A percentile compares a stretch with the other conserved stretches of the same genome.
Evolutionary conservation across 2,113 vertebrate species (phyloP).

Genomic region (Nothobranchius kuhntae): DNA sequence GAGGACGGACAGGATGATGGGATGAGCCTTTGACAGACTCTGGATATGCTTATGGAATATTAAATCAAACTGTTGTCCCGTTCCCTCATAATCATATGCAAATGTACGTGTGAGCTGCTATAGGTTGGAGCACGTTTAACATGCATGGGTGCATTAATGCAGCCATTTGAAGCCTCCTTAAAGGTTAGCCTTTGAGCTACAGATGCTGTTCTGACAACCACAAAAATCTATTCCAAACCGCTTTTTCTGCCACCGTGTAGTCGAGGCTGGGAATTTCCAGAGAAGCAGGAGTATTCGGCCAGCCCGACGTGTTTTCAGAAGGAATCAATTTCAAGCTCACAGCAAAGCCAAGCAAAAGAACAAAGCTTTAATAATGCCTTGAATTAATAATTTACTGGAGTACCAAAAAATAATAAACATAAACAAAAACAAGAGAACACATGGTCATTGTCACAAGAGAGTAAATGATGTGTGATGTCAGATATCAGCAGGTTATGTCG

Average conservation of each 20-base stretch:
- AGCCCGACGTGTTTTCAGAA: conserved; percentile 37
- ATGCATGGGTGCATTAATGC: conserved; percentile 8
- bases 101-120: conserved; percentile 23
- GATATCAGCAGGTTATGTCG: conserved; percentile 3
- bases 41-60: background rate
- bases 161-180: conserved; percentile 24
- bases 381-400: conserved; percentile 60
- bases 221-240: background rate
- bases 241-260: background rate
- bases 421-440: conserved; percentile 26
- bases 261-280: conserved; percentile 28
- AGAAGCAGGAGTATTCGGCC: conserved; percentile 10
- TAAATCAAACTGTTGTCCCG: conserved; percentile 19
- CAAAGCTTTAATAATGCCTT: conserved; percentile 48
- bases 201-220: conserved; percentile 28
- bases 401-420: conserved; percentile 2
- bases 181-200: conserved; percentile 19
- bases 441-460: conserved; percentile 6
- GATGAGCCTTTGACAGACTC: conserved; percentile 4
- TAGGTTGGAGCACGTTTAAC: conserved; percentile 31
- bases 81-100: conserved; percentile 26
- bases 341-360: conserved; percentile 43
- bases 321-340: conserved; percentile 43
- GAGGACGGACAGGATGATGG: conserved; percentile 1
- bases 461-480: conserved; percentile 1